phyloP scores from a whole-genome alignment of 2,113 vertebrate species.

The Bombycilla garrulus region DNA sequence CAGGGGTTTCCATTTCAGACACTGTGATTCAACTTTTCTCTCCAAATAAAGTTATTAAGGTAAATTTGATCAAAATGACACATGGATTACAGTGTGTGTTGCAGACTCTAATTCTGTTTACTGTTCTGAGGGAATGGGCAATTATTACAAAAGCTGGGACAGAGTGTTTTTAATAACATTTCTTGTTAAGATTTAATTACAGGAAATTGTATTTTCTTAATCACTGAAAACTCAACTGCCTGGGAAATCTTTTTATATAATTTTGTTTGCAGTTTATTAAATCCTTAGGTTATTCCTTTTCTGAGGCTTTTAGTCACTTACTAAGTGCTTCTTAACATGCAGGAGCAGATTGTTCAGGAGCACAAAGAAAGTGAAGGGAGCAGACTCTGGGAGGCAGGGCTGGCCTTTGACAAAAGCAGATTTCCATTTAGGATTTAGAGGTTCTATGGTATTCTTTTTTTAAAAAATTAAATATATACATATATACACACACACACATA shows the following conservation, averaged over 20 bases:
- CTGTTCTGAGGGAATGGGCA: slow-evolving; percentile 78
- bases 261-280: slow-evolving; percentile 82
- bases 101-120: slow-evolving; percentile 82
- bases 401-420: neutral
- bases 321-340: slow-evolving; percentile 75
- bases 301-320: slow-evolving; percentile 70
- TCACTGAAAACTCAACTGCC: slow-evolving; percentile 82
- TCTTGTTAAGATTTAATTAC: slow-evolving; percentile 87
- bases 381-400: neutral
- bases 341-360: slow-evolving; percentile 13
- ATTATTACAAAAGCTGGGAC: slow-evolving; percentile 81
- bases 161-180: slow-evolving; percentile 85
- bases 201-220: slow-evolving; percentile 85
- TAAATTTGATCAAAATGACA: slow-evolving; percentile 81
- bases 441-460: neutral
- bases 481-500: no score
- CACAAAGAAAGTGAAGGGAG: neutral
- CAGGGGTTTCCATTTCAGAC: neutral
- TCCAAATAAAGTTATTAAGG: slow-evolving; percentile 78
- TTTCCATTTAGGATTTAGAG: neutral
- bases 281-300: slow-evolving; percentile 80
- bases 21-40: slow-evolving; percentile 50
- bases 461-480: neutral
- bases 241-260: slow-evolving; percentile 77
- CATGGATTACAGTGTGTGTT: slow-evolving; percentile 75